Conservation (phyloP, 35 echinoderm and acorn worm species). For the Heliocidaris erythrogramma region DNA sequence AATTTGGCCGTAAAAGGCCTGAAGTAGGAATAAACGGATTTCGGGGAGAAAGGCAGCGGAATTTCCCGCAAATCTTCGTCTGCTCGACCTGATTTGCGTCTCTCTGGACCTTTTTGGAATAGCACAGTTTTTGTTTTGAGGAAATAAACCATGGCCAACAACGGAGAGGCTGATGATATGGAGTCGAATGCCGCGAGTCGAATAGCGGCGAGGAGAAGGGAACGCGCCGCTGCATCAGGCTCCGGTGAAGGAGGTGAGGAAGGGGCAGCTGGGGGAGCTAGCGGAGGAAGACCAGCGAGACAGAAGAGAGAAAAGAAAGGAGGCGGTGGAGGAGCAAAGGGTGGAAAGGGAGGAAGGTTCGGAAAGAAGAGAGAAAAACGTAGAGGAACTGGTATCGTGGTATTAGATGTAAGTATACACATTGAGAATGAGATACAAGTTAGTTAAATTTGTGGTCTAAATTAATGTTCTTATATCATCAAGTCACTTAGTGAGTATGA, state of each 20-base stretch:
- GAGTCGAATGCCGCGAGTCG: conserved; percentile 34
- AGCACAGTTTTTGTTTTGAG: conserved; percentile 30
- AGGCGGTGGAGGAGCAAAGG: conserved; percentile 8
- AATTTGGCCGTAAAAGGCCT: conserved; percentile 42
- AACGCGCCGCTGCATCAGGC: conserved; percentile 33
- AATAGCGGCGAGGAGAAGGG: conserved; percentile 43
- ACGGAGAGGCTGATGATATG: conserved; percentile 45
- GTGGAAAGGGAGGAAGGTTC: conserved; percentile 40
- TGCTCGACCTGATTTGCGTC: not conserved
- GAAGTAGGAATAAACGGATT: conserved; percentile 19
- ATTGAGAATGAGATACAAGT: not conserved
- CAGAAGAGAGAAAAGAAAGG: conserved; percentile 36
- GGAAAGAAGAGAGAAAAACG: conserved; percentile 45
- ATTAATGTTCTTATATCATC: no score
- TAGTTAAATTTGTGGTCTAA: not conserved
- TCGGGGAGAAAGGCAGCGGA: conserved; percentile 22
- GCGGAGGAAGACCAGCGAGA: conserved; percentile 16
- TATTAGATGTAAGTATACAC: conserved; percentile 43
- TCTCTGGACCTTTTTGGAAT: conserved; percentile 14
- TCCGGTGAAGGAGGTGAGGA: conserved; percentile 34
- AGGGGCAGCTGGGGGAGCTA: conserved; percentile 33
- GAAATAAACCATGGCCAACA: conserved; percentile 39
- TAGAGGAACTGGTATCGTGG: conserved; percentile 44
- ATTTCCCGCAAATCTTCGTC: not conserved
- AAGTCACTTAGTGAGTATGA: no score